phyloP scores from a whole-genome alignment of 2,888 invertebrate genomes.

The Embidobia sp. region DNA sequence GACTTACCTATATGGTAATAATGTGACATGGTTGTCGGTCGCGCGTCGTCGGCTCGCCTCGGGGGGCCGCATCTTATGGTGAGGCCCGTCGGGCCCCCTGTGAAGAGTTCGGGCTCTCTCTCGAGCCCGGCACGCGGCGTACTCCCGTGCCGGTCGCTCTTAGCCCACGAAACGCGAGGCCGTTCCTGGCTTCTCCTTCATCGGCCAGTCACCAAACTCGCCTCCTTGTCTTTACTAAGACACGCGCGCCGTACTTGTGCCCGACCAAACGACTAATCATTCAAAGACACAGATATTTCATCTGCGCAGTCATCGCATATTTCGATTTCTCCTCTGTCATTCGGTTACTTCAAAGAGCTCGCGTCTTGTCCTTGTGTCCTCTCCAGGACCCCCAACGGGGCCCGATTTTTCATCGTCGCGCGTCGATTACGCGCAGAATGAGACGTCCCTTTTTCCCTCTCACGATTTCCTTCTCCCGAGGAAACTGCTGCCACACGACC shows the following conservation, averaged over 20 bases:
- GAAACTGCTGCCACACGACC: not conserved
- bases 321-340: constrained; percentile 77
- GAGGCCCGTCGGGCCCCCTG: constrained; percentile 77
- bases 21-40: constrained; percentile 81
- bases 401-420: constrained; percentile 50
- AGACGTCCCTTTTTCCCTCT: constrained; percentile 28
- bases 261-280: constrained; percentile 71
- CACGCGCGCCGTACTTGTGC: constrained; percentile 42
- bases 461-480: constrained; percentile 1
- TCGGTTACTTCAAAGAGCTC: constrained; percentile 73
- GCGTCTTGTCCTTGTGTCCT: constrained; percentile 59
- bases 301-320: constrained; percentile 77
- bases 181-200: constrained; percentile 50
- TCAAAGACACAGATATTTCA: constrained; percentile 75
- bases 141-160: constrained; percentile 72
- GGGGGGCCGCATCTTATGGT: constrained; percentile 79
- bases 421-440: constrained; percentile 43
- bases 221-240: constrained; percentile 62
- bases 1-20: constrained; percentile 79
- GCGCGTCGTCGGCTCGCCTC: constrained; percentile 80
- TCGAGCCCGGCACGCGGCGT: constrained; percentile 79
- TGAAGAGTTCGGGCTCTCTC: constrained; percentile 76
- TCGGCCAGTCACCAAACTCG: constrained; percentile 48
- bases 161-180: constrained; percentile 31
- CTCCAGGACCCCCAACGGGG: constrained; percentile 38